Evolutionary conservation across 2,113 vertebrate species (phyloP).

Genomic region (Caranx melampygus): DNA sequence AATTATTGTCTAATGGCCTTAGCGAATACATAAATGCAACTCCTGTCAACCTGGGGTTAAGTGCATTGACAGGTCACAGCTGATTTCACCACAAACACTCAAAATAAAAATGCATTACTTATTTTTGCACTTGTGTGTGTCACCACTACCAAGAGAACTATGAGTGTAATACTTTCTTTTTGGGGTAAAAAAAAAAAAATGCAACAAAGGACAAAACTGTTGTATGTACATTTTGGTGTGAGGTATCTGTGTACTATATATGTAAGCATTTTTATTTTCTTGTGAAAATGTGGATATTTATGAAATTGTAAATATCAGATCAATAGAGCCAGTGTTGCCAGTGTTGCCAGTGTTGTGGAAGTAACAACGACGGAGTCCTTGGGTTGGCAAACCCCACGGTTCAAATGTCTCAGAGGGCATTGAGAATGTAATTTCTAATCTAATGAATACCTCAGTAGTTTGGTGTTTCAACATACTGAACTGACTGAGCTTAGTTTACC

Average conservation of each 20-base stretch:
- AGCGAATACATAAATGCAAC: constrained; percentile 62
- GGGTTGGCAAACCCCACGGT: constrained; percentile 14
- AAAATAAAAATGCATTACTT: constrained; percentile 61
- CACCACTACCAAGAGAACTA: constrained; percentile 48
- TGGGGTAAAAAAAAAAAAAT: not conserved
- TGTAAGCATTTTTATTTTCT: constrained; percentile 83
- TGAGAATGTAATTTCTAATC: constrained; percentile 75
- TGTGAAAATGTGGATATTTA: constrained; percentile 82
- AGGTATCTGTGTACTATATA: constrained; percentile 80
- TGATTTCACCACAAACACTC: constrained; percentile 60
- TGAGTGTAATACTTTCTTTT: constrained; percentile 38
- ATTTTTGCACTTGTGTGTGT: constrained; percentile 76
- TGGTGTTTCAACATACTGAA: constrained; percentile 36
- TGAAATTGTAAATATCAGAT: constrained; percentile 81
- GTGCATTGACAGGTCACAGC: constrained; percentile 46
- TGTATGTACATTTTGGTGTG: constrained; percentile 81
- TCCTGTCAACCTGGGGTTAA: constrained; percentile 56
- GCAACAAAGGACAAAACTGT: constrained; percentile 49
- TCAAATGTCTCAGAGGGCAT: constrained; percentile 48
- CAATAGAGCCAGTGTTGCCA: constrained; percentile 51
- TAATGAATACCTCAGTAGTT: constrained; percentile 47
- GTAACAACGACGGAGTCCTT: constrained; percentile 1
- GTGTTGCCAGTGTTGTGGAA: constrained; percentile 51
- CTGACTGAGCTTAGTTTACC: constrained; percentile 44
- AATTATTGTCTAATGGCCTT: constrained; percentile 69